These are phyloP conservation scores for Leptestheria dahalacensis DNA, from an alignment of 1,140 invertebrate genomes.

Conservation along the genomic window DNA sequence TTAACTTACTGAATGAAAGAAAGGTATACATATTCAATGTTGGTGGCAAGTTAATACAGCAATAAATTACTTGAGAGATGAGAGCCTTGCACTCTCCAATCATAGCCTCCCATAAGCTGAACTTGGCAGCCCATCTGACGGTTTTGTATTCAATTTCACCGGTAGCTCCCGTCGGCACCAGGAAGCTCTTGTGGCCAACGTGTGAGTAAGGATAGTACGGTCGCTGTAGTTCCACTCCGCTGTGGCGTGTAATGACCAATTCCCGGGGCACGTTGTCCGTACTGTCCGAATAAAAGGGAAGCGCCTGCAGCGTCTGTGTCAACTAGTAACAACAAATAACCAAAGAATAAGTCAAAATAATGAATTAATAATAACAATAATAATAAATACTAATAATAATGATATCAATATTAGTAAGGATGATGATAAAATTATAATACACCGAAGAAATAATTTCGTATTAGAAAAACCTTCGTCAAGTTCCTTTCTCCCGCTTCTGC, in stretches of 20 bases:
- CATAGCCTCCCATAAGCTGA: background rate
- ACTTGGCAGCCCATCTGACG: background rate
- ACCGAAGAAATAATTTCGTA: no score
- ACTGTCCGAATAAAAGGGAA: background rate
- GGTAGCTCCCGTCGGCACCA: background rate
- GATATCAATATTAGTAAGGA: no score
- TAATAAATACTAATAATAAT: no score
- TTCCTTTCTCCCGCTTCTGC: background rate
- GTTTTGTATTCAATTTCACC: background rate
- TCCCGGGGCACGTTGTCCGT: background rate
- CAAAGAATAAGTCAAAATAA: background rate
- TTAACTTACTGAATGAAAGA: no score
- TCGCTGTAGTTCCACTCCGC: background rate
- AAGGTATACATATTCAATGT: no score
- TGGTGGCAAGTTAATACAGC: no score
- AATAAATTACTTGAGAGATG: background rate
- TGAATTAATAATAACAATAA: background rate
- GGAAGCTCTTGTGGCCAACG: background rate
- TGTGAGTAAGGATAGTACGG: background rate
- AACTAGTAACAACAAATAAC: background rate
- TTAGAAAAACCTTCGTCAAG: background rate
- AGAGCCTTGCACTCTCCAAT: background rate
- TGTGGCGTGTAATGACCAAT: background rate
- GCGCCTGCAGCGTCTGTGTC: background rate
- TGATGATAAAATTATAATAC: no score